Base-by-base conservation (phyloP, 2,888 invertebrate genomes). In the Campopleginae sp. region DNA sequence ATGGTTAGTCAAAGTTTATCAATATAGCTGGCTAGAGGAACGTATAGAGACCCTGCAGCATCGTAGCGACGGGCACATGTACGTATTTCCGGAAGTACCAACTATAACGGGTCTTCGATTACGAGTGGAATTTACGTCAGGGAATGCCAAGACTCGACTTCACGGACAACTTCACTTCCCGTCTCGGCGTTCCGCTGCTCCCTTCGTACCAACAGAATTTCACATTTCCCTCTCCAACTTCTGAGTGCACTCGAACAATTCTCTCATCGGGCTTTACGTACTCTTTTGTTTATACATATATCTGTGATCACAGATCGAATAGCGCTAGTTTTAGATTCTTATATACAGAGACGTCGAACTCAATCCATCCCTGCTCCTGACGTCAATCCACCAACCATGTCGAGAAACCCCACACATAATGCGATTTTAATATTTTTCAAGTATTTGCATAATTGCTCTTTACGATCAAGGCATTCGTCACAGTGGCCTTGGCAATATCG, bases 1-100 rank as follows among this genome's bases (percentile, higher is more conserved):
- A 85, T 78, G 86, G 87, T 88, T 87, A 87, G 88, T 89, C 84
- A 82, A 88, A 90, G 89, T 89, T 90, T 86, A 85, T 81, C 87
- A 88, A 89, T 89, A 88, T 89, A 88, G 87, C 85, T 58, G 14
- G 2, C 27, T 12, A 54, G 2, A 12, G 27, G 2, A 58, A 58
- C 27, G 46, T 48, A 58, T 58, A 27, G 5, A 27, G 5, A 58
- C 58, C 27, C 14, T 10, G 38, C 14, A 23, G 58, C 58, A 23
- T 48, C 61, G n/a, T 12, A n/a, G 48, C 70, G 33, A 63, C 65
- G 65, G 51, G 65, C 44, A 42, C 44, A 70, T 33, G 54, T 27
- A 63, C 63, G 44, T 63, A n/a, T 23, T 33, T 38, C 38, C 33
- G 33, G 48, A 71, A 80, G 75, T 80, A 75, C 70, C 79, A 70